Evolutionary conservation across 2,113 vertebrate species (phyloP), one percentile per base, ranked within the genome.

Genomic region (Ursus arctos): DNA sequence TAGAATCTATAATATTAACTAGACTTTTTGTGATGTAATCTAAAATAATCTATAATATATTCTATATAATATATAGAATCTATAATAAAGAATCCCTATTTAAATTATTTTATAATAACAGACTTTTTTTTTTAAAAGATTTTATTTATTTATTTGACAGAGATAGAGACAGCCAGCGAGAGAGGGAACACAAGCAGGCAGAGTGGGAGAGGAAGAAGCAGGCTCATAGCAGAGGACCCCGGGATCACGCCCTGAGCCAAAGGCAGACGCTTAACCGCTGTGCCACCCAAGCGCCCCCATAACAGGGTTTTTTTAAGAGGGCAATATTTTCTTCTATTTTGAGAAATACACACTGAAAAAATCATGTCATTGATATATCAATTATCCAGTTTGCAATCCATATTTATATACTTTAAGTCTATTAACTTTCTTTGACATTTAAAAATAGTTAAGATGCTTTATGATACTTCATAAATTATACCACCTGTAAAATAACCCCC

Each of bases 361-460:
- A 91, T 67, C 90, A 80, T 63, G 31, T 82, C 72, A 76, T 1
- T 63, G 83, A 89, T 22, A 72, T 85, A 81, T 84, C n/a, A 85
- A 71, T 71, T 47, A 69, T 28, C 47, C 55, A 92, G 33, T 80
- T 81, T 79, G 31, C 82, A 85, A 31, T 26, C 13, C 55, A 84
- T 26, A 84, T 88, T 74, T 97, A 89, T 92, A 96, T 95, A 90
- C 95, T 97, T 97, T 85, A 98, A 92, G 74, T 63, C 61, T 85
- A 94, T 33, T 97, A 92, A 92, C 91, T 95, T 82, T 88, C 91
- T 55, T 67, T 81, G 2, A 49, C 43, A 67, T 36, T 97, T 91
- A 67, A 87, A 43, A 97, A 63, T 69, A 67, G 28, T 91, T 72
- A 49, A 63, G 91, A 55, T 2, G 79, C 79, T 91, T 96, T 15